Percentiles rank a stretch among this genome's conserved stretches.
Conservation (phyloP, 1,140 invertebrate genomes). For the Bilobella aurantiaca region DNA sequence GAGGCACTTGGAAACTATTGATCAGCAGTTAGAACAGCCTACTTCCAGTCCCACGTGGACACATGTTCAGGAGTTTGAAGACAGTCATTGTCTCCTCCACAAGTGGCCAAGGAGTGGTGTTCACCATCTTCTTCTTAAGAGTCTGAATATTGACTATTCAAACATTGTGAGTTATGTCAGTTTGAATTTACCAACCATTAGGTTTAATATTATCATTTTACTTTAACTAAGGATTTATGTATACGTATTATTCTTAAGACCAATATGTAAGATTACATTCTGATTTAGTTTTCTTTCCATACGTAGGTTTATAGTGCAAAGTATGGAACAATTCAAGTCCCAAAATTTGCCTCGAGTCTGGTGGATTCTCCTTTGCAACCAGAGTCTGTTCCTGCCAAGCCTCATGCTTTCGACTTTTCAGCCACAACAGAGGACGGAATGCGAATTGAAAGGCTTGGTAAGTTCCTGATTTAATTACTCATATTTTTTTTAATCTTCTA, state of each 20-base stretch:
- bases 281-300: too few species aligned
- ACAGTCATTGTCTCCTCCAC: conserved; percentile 25
- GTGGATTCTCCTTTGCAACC: conserved; percentile 26
- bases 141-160: conserved; percentile 29
- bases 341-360: conserved; percentile 30
- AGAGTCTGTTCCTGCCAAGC: not conserved
- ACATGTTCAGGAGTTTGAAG: conserved; percentile 31
- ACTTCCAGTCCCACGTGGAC: conserved; percentile 16
- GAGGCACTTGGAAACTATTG: conserved; percentile 15
- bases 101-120: conserved; percentile 26
- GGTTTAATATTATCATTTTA: too few species aligned
- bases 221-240: too few species aligned
- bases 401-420: not conserved
- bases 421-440: too few species aligned
- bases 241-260: too few species aligned
- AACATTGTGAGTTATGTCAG: conserved; percentile 28
- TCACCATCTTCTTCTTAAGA: conserved; percentile 21
- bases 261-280: too few species aligned
- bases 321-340: conserved; percentile 31
- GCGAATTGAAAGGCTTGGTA: too few species aligned
- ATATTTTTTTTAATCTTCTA: too few species aligned
- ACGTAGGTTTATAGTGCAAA: conserved; percentile 26
- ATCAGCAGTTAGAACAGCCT: conserved; percentile 16
- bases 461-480: too few species aligned
- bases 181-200: too few species aligned